Base-by-base conservation (phyloP, 2,113 vertebrate genomes). In the Indicator indicator region DNA sequence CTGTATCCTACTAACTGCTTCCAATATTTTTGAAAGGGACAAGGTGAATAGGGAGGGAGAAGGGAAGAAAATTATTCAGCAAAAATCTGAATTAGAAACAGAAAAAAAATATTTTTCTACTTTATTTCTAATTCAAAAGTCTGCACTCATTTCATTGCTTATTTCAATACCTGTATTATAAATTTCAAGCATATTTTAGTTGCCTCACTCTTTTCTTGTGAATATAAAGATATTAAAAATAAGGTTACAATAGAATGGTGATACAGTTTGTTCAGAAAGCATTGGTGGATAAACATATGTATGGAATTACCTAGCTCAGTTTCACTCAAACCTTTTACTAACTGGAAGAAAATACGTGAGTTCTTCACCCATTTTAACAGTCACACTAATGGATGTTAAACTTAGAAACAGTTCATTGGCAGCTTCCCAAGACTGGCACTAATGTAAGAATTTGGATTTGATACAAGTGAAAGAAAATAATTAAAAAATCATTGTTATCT, bases 301-400 rank as follows among this genome's bases (percentile, higher is more conserved):
- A 63, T 20, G 5, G 58, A 78, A 78, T 75, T 48, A 33, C 67
- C n/a, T 59, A 58, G 26, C 27, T 86, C 27, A 23, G 38, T 65
- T 93, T 27, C 69, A 20, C 27, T 38, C 5, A 3, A 78, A 77
- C 24, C 14, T 81, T 90, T 85, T 75, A 65, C 65, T 68, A 65
- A 82, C 76, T 88, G 65, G 75, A 96, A 91, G 90, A 94, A 94
- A 93, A 96, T 3, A 4, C 67, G n/a, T 58, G 86, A 91, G 44
- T 91, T 85, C 91, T 59, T 96, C 82, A 85, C 36, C 18, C 54
- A 7, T 54, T 89, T 84, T 91, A 96, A 76, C 36, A 91, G 52
- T 59, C 2, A 0, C 64, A 44, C 77, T 91, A 88, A 82, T 60
- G 68, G 81, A 81, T 63, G 79, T 55, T 97, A 87, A 96, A 90